These are phyloP conservation scores for Lymantria monacha DNA, from an alignment of 2,888 invertebrate species.

Conservation along the genomic window DNA sequence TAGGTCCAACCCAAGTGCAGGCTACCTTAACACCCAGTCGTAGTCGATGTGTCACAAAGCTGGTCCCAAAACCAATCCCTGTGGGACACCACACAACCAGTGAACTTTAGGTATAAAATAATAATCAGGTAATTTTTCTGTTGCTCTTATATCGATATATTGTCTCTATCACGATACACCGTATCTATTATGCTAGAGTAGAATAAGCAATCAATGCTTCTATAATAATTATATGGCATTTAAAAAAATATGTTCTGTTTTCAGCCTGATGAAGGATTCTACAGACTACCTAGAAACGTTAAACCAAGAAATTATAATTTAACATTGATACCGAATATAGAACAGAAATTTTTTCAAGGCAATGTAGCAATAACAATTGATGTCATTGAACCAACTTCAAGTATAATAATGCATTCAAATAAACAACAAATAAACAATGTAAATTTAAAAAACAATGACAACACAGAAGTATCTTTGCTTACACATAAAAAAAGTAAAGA, in stretches of 20 bases:
- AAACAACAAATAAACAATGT: constrained; percentile 72
- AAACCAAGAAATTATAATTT: constrained; percentile 86
- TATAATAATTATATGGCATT: no score
- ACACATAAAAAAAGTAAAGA: constrained; percentile 34
- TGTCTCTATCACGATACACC: no score
- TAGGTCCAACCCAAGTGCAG: no score
- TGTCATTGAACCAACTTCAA: constrained; percentile 61
- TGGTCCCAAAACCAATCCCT: no score
- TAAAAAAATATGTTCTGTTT: neutral
- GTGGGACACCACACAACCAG: no score
- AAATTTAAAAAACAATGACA: constrained; percentile 26
- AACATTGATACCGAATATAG: constrained; percentile 84
- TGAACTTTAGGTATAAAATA: no score
- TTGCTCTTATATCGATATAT: no score
- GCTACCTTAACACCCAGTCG: no score
- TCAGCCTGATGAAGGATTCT: constrained; percentile 13
- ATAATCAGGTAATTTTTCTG: no score
- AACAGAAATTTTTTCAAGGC: constrained; percentile 80
- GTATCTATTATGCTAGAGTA: no score
- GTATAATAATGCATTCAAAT: constrained; percentile 84
- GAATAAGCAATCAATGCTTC: no score
- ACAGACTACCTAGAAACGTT: constrained; percentile 80
- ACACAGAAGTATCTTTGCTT: constrained; percentile 19
- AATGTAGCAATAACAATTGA: constrained; percentile 72
- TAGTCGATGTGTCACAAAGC: no score